A percentile compares a stretch with the other conserved stretches of the same genome.
These are phyloP conservation scores for Patella vulgata DNA, from an alignment of 1,140 invertebrate species.

Conservation along the genomic window DNA sequence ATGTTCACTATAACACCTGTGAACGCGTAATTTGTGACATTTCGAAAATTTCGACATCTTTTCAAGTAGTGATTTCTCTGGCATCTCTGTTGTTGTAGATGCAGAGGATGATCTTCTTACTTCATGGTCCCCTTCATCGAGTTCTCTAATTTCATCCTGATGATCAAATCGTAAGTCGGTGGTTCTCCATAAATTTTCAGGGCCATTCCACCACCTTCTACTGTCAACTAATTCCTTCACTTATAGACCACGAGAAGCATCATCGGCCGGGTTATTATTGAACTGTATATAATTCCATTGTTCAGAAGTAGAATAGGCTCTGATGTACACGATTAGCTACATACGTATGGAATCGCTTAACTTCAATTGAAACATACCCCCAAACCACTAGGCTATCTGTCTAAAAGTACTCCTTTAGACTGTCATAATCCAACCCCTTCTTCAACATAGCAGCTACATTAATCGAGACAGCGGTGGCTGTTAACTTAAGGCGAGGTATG, in stretches of 20 bases:
- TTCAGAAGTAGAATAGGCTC: slow-evolving; percentile 7
- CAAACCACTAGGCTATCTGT: slow-evolving; percentile 25
- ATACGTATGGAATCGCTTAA: slow-evolving; percentile 21
- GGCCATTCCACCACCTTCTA: slow-evolving; percentile 36
- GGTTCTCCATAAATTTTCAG: slow-evolving; percentile 26
- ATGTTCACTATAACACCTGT: slow-evolving; percentile 16
- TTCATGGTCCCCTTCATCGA: slow-evolving; percentile 18
- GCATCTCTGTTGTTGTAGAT: background rate
- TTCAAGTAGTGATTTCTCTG: background rate
- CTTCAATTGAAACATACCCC: slow-evolving; percentile 20
- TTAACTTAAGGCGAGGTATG: slow-evolving; percentile 28
- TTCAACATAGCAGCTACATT: slow-evolving; percentile 17
- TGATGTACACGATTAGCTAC: slow-evolving; percentile 23
- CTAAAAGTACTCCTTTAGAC: slow-evolving; percentile 24
- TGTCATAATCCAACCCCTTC: slow-evolving; percentile 13
- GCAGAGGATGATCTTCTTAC: slow-evolving; percentile 10
- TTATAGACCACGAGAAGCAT: slow-evolving; percentile 29
- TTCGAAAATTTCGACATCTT: slow-evolving; percentile 2
- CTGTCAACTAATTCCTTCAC: slow-evolving; percentile 13
- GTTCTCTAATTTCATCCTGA: background rate
- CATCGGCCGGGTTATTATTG: no score
- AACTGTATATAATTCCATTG: slow-evolving; percentile 31
- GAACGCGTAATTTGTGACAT: background rate
- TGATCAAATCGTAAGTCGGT: background rate
- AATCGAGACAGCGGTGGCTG: slow-evolving; percentile 31